Evolutionary conservation across 1,140 invertebrate genomes (phyloP), one percentile per base, ranked within the genome.

Genomic region (Macrotrachela quadricornifera): DNA sequence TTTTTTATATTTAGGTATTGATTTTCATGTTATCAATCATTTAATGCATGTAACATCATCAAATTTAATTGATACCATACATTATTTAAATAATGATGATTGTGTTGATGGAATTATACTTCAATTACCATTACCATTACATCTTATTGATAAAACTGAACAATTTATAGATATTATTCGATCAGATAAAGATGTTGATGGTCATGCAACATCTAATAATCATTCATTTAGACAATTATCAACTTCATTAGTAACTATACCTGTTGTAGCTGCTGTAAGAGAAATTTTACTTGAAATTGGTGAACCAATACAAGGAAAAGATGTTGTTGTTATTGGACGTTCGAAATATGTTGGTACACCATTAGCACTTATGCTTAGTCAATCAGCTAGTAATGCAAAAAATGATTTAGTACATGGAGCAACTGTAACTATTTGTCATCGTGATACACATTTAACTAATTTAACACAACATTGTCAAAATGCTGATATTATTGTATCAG

Each of bases 341-440:
- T 94, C 88, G 67, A 91, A 94, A 73, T 96, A 97, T 63, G 90
- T 97, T 9, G 92, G 92, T 18, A 85, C 86, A 0, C 92, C 92
- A 0, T 81, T 84, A 50, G 77, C 87, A 21, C 43, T 46, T 4
- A 30, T 30, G 21, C 8, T 30, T 4, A 30, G 21, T 30, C 21
- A 30, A 30, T 30, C 21, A 2, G 8, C 2, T 30, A 8, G 2
- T 4, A 30, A 2, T 30, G 2, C 21, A 30, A 30, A 30, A 30
- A 8, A 30, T 30, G 21, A 30, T 30, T 12, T 14, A 16, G 21
- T 49, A 17, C 42, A 12, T 41, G 48, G 97, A 73, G 88, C 88
- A 0, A 96, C 90, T 3, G 88, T 96, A 0, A 94, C 87, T 10
- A 77, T 92, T 38, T 96, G 91, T 62, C 92, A 97, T 71, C 94